Base-by-base conservation (phyloP, 1,140 invertebrate species). In the Eurosta solidaginis region DNA sequence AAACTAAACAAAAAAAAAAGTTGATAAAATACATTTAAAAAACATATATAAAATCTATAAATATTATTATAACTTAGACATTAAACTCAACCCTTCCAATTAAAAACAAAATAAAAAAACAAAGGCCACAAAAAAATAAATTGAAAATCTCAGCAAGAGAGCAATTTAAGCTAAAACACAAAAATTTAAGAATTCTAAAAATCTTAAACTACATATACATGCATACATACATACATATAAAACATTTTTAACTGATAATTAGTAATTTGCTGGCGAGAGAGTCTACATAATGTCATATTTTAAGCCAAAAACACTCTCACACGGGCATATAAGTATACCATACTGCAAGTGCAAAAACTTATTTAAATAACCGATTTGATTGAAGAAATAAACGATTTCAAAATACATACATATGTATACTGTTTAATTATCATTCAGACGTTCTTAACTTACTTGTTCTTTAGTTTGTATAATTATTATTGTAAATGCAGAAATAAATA, bases 61-160 rank as follows among this genome's bases (percentile, higher is more conserved):
- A 40, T 68, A 68, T 20, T 36, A 68, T 17, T 63, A 63, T 17
- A 68, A 68, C 33, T 68, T 68, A 68, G 59, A 14, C 4, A 68
- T 20, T 40, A 68, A n/a, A 68, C 59, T 68, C 59, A 68, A 68
- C 59, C 59, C 59, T 68, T 68, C 59, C 59, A 68, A 29, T 68
- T 20, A 20, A 68, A 7, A 42, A 20, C 29, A 59, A 40, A 68
- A 2, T 20, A 40, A 12, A 54, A 29, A 68, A 68, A 20, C 7
- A 40, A 7, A 68, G 14, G 7, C 14, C 14, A 47, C 14, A 47
- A 17, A 3, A 47, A 47, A 17, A 47, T n/a, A 12, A 47, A 17
- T 47, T 47, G n/a, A 14, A 47, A 47, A 17, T 47, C 7, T 47
- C 45, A 17, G 12, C 45, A 47, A 47, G n/a, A 47, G 14, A 14